A percentile compares a stretch with the other conserved stretches of the same genome.
Conservation (phyloP, 2,797 vertebrate species). For the Sebastolobus alascanus region DNA sequence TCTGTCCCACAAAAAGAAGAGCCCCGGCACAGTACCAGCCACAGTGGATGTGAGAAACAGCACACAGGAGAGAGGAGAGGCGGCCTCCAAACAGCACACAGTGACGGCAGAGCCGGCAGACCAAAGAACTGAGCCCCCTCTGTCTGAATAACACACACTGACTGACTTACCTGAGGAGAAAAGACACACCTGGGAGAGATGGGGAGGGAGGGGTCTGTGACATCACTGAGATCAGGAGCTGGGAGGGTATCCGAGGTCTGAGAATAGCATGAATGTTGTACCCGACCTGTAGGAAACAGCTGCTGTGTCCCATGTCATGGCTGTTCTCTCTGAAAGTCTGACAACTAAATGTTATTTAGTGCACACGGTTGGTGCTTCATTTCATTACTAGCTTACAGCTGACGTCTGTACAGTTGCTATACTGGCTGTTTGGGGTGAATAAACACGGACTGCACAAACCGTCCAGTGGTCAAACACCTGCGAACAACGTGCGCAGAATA, state of each 20-base stretch:
- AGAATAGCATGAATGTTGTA: constrained; percentile 12
- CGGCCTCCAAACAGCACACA: constrained; percentile 71
- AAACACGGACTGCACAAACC: neutral
- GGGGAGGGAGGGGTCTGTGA: constrained; percentile 19
- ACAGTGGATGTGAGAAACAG: constrained; percentile 50
- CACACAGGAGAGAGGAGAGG: constrained; percentile 62
- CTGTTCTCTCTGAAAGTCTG: neutral
- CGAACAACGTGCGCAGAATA: neutral
- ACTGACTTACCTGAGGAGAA: constrained; percentile 54
- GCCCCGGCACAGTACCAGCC: constrained; percentile 25
- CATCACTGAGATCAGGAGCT: constrained; percentile 40
- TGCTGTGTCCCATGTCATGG: constrained; percentile 17
- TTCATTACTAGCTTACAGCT: neutral
- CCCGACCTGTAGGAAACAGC: neutral
- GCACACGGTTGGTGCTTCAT: neutral
- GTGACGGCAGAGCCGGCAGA: constrained; percentile 81
- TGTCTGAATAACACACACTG: constrained; percentile 72
- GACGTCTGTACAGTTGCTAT: neutral
- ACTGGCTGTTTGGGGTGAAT: neutral
- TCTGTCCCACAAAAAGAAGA: constrained; percentile 32
- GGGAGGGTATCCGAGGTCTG: constrained; percentile 6
- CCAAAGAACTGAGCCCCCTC: constrained; percentile 84
- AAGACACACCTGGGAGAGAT: constrained; percentile 8
- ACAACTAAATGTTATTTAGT: neutral
- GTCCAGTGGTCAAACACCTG: neutral